Percentiles rank a stretch among this genome's conserved stretches.
Conservation (phyloP, 53 echinoderm and acorn worm species). For the Zoroaster sp. region DNA sequence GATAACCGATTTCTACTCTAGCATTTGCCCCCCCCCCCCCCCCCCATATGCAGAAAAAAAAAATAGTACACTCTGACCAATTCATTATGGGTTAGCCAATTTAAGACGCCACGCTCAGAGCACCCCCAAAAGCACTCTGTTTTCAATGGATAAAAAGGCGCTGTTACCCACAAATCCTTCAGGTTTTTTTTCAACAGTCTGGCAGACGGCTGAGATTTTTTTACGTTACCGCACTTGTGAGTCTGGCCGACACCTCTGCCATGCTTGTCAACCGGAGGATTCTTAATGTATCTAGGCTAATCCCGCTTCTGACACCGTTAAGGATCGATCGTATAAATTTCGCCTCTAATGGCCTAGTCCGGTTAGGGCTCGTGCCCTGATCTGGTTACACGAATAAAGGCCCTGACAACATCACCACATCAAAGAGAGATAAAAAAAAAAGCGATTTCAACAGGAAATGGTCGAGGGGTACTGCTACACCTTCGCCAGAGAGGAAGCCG, state of each 20-base stretch:
- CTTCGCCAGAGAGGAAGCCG: neutral
- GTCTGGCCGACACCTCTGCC: neutral
- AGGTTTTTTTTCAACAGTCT: neutral
- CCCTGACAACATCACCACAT: neutral
- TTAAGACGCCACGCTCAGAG: neutral
- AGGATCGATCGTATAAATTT: conserved; percentile 46
- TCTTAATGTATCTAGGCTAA: conserved; percentile 54
- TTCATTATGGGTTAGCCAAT: neutral
- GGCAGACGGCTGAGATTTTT: neutral
- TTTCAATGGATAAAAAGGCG: neutral
- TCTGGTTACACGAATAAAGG: conserved; percentile 12
- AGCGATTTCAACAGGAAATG: neutral
- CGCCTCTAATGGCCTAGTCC: conserved; percentile 28
- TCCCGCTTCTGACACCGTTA: conserved; percentile 36
- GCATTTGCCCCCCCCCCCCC: too few relatives aligned
- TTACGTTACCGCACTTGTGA: neutral
- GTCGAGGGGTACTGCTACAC: neutral
- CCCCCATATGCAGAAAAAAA: neutral
- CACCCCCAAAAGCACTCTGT: neutral
- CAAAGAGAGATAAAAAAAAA: neutral
- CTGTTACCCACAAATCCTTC: neutral
- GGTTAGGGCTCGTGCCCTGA: neutral
- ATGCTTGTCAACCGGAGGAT: conserved; percentile 33
- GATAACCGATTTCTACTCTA: neutral
- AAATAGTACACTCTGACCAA: neutral